These are phyloP conservation scores for Chirona hameri DNA, from an alignment of 2,888 invertebrate genomes.

Conservation along the genomic window DNA sequence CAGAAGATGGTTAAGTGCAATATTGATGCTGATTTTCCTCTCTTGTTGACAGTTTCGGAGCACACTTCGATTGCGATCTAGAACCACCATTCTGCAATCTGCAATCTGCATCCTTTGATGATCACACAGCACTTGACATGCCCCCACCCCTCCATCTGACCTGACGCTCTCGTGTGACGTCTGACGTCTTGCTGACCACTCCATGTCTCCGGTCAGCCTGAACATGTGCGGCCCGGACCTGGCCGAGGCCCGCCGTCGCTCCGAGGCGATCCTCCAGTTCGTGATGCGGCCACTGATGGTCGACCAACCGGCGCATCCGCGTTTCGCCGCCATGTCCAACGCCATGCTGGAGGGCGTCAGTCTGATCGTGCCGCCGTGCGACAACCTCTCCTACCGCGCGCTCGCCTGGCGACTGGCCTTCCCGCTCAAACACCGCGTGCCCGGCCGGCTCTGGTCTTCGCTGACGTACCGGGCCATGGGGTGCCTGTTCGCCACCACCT, in stretches of 20 bases:
- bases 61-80: no score
- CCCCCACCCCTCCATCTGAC: no score
- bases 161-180: background rate
- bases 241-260: background rate
- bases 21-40: no score
- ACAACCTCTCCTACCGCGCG: background rate
- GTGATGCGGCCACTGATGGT: background rate
- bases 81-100: no score
- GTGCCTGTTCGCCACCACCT: background rate
- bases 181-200: background rate
- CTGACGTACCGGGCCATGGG: background rate
- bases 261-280: background rate
- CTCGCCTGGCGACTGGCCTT: background rate
- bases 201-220: background rate
- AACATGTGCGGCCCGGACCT: constrained; percentile 4
- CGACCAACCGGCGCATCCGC: background rate
- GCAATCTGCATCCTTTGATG: no score
- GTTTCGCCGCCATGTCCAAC: constrained; percentile 6
- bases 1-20: no score
- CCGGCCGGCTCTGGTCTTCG: background rate
- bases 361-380: constrained; percentile 24
- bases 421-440: background rate
- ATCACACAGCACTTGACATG: no score
- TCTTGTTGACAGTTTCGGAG: no score
- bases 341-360: constrained; percentile 26